phyloP scores from a whole-genome alignment of 2,797 vertebrate genomes.

The Anabacerthia variegaticeps region DNA sequence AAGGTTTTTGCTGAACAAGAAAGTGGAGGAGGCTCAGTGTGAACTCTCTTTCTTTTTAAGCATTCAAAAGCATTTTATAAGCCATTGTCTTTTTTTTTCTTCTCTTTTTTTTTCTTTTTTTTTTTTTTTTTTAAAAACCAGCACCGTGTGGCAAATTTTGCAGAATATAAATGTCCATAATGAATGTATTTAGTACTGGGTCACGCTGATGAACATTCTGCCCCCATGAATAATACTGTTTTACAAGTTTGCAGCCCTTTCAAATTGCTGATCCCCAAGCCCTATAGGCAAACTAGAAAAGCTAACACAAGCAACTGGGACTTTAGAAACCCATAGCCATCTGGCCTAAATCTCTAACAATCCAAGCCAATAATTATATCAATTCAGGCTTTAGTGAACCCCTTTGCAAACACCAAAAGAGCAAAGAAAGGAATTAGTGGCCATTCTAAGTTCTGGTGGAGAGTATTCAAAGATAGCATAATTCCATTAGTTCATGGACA shows the following conservation, averaged over 20 bases:
- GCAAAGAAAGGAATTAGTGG: slow-evolving; percentile 79
- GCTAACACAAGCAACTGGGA: slow-evolving; percentile 82
- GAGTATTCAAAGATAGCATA: slow-evolving; percentile 79
- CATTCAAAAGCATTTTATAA: slow-evolving; percentile 84
- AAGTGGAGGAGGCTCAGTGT: slow-evolving; percentile 68
- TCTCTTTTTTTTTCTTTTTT: neutral
- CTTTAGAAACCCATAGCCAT: slow-evolving; percentile 86
- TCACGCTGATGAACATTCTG: slow-evolving; percentile 88
- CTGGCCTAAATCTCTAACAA: slow-evolving; percentile 84
- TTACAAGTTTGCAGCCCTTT: slow-evolving; percentile 83
- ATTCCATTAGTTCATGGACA: slow-evolving; percentile 75
- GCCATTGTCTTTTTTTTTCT: slow-evolving; percentile 73
- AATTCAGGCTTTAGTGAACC: slow-evolving; percentile 79
- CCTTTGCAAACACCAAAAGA: slow-evolving; percentile 76
- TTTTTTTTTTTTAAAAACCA: slow-evolving; percentile 76
- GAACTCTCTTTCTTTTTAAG: slow-evolving; percentile 68
- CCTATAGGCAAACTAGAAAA: slow-evolving; percentile 80
- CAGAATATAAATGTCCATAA: slow-evolving; percentile 88
- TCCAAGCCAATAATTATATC: slow-evolving; percentile 86
- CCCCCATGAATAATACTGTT: slow-evolving; percentile 86
- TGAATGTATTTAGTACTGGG: slow-evolving; percentile 90
- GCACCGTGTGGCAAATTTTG: slow-evolving; percentile 87
- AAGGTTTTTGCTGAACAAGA: slow-evolving; percentile 61
- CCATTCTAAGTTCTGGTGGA: slow-evolving; percentile 69
- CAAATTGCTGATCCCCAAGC: slow-evolving; percentile 79